Conservation (phyloP, 1,140 invertebrate species). For the Sycophila sp. region DNA sequence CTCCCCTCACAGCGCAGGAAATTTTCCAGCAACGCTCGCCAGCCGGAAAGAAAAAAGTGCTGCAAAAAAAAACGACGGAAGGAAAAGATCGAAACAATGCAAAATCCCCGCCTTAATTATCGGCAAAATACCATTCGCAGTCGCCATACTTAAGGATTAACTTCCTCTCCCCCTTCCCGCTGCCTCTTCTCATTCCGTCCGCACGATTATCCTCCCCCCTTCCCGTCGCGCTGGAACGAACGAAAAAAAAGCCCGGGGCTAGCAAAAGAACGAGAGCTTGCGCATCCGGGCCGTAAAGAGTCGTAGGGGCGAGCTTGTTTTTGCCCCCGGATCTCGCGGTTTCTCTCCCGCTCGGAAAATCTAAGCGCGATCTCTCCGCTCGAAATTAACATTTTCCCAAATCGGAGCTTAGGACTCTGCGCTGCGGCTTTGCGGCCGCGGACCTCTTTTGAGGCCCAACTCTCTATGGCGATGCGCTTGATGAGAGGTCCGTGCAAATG, state of each 20-base stretch:
- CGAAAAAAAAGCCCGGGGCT: background rate
- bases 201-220: background rate
- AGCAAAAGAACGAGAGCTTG: no score
- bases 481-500: slow-evolving; percentile 19
- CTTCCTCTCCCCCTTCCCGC: no score
- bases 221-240: background rate
- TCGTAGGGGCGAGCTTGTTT: no score
- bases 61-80: no score
- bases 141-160: slow-evolving; percentile 7
- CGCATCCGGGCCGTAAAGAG: slow-evolving; percentile 1
- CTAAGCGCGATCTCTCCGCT: background rate
- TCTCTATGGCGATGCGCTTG: no score
- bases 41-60: no score
- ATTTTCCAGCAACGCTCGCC: no score
- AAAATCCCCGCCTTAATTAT: background rate
- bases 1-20: no score
- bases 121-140: background rate
- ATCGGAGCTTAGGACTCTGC: slow-evolving; percentile 7
- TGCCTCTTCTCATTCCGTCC: no score
- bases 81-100: no score
- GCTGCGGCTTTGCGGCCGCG: background rate
- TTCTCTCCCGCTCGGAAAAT: background rate
- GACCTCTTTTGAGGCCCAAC: no score
- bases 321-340: background rate
- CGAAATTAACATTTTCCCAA: slow-evolving; percentile 37